Percentiles rank a stretch among this genome's conserved stretches.
phyloP scores from a whole-genome alignment of 2,888 invertebrate species.

The Leucania comma region DNA sequence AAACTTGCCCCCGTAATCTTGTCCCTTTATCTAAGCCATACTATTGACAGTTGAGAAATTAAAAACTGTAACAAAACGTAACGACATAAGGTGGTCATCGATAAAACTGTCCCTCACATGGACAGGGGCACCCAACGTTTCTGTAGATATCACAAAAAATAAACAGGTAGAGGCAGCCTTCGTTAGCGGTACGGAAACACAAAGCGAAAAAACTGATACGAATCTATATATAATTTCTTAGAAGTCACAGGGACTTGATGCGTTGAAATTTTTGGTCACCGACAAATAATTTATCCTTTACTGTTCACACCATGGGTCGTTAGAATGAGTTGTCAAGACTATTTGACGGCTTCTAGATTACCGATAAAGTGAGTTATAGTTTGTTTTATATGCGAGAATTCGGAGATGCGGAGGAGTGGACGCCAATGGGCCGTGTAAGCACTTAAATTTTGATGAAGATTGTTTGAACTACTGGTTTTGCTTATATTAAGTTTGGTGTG shows the following conservation, averaged over 20 bases:
- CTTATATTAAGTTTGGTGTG: slow-evolving; percentile 30
- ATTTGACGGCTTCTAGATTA: slow-evolving; percentile 78
- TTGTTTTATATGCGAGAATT: slow-evolving; percentile 84
- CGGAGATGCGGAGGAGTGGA: slow-evolving; percentile 76
- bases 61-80: slow-evolving; percentile 76
- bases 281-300: slow-evolving; percentile 84
- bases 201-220: slow-evolving; percentile 85
- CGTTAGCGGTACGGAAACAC: slow-evolving; percentile 86
- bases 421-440: slow-evolving; percentile 81
- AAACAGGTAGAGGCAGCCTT: slow-evolving; percentile 82
- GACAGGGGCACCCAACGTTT: slow-evolving; percentile 77
- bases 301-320: slow-evolving; percentile 85
- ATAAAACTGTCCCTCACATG: slow-evolving; percentile 84
- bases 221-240: slow-evolving; percentile 87
- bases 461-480: slow-evolving; percentile 60
- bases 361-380: slow-evolving; percentile 82
- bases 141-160: slow-evolving; percentile 77
- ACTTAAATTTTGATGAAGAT: slow-evolving; percentile 72
- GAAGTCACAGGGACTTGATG: slow-evolving; percentile 81
- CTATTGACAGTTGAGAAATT: slow-evolving; percentile 70
- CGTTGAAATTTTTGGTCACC: slow-evolving; percentile 81
- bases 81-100: slow-evolving; percentile 86
- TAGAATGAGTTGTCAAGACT: slow-evolving; percentile 85
- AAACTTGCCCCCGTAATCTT: slow-evolving; percentile 20
- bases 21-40: slow-evolving; percentile 37